Evolutionary conservation across 2,113 vertebrate species (phyloP), one percentile per base, ranked within the genome.

Genomic region (Brachirus orientalis): DNA sequence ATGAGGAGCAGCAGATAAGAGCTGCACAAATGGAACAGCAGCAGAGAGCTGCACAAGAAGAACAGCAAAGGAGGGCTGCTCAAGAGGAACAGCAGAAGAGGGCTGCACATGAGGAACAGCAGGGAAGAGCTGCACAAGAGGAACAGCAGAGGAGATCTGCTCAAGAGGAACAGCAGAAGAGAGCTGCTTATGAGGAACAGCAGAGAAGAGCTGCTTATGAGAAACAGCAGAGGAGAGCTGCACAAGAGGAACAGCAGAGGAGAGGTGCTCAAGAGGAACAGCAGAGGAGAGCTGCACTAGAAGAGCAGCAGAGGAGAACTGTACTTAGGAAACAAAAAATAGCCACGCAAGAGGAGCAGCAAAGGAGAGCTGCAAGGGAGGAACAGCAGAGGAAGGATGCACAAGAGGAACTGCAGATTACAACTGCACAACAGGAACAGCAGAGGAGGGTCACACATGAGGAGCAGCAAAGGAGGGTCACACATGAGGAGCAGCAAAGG

Each of bases 271-370:
- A 17, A 4, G 53, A 55, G n/a, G 63, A 74, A 6, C 40, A 69
- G 9, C 47, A 47, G 18, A 38, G 7, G 37, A 38, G 37, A 38
- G 37, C 28, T 28, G 28, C 3, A 28, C 28, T 7, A 2, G 37
- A 38, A 8, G 65, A 74, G 1, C 61, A 77, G 28, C 17, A 38
- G 40, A 7, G 56, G 9, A 57, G 71, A n/a, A n/a, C n/a, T n/a
- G n/a, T n/a, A n/a, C n/a, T n/a, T n/a, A n/a, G n/a, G n/a, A n/a
- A n/a, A n/a, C n/a, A n/a, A n/a, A n/a, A n/a, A n/a, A n/a, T n/a
- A 40, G 51, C 54, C 35, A 37, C 43, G 12, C 36, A 10, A 2
- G 20, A 84, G 44, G 62, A 74, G 19, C 65, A 88, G 16, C 58
- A 63, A 1, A 37, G 33, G 33, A 52, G 58, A 63, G 40, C 57